Conservation (phyloP, 1,140 invertebrate species). For the Halesus radiatus region DNA sequence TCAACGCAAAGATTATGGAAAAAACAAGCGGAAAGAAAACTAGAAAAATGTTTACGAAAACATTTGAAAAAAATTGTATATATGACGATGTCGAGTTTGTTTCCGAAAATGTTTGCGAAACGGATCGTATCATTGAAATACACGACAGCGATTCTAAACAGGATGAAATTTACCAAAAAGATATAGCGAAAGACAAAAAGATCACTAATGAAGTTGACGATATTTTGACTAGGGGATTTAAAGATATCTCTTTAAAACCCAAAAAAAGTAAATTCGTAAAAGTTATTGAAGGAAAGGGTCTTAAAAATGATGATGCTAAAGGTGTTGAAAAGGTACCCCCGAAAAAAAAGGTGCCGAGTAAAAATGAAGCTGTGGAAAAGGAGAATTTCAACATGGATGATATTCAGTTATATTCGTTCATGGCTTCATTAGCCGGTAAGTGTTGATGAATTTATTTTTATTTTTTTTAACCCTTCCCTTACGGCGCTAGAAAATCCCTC, state of each 20-base stretch:
- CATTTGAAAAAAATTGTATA: neutral
- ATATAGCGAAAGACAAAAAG: neutral
- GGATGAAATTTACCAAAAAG: neutral
- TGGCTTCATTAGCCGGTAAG: conserved; percentile 52
- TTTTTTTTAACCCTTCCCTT: too few species aligned
- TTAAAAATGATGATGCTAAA: neutral
- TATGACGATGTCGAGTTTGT: conserved; percentile 27
- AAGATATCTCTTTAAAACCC: conserved; percentile 20
- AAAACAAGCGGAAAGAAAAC: neutral
- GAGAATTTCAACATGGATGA: conserved; percentile 11
- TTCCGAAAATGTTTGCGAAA: neutral
- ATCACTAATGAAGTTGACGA: neutral
- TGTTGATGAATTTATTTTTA: conserved; percentile 25
- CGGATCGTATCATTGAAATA: neutral
- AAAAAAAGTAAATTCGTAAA: neutral
- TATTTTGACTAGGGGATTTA: neutral
- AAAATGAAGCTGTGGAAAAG: neutral
- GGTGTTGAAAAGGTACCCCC: neutral
- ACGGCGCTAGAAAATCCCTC: too few species aligned
- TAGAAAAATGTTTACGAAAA: conserved; percentile 10
- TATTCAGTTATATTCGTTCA: conserved; percentile 47
- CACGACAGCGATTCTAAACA: neutral
- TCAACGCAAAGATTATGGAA: neutral
- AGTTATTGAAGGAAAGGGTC: neutral
- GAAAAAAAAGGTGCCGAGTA: neutral